phyloP scores from a whole-genome alignment of 2,113 vertebrate species.

The Indicator maculatus region DNA sequence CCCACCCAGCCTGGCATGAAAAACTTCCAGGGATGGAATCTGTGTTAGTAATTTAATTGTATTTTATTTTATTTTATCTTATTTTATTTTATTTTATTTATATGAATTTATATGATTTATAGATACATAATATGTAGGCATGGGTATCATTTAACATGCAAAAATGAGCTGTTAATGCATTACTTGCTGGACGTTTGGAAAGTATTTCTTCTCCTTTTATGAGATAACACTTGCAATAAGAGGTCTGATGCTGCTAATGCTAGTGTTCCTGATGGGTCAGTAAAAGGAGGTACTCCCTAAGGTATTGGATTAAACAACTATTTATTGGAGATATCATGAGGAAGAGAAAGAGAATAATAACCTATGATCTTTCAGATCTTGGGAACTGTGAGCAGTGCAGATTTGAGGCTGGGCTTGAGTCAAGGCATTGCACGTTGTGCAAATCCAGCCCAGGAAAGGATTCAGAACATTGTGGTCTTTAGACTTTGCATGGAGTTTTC shows the following conservation, averaged over 20 bases:
- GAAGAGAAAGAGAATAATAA: not conserved
- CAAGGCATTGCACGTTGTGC: fast-evolving
- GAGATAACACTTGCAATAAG: not conserved
- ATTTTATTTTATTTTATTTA: not conserved
- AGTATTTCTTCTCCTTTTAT: not conserved
- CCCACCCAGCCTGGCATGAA: no score
- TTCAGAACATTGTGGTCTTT: not conserved
- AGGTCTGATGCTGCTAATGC: not conserved
- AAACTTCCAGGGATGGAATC: no score
- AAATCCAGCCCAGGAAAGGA: not conserved
- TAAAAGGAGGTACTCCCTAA: not conserved
- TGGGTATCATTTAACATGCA: not conserved
- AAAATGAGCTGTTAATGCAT: not conserved
- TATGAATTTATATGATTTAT: not conserved
- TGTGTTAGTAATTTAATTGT: not conserved
- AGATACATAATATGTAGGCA: not conserved
- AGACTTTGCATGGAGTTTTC: not conserved
- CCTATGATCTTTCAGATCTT: no score
- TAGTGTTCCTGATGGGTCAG: not conserved
- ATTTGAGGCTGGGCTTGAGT: not conserved
- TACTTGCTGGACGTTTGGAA: not conserved
- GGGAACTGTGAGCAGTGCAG: not conserved
- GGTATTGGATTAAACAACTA: not conserved
- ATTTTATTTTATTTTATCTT: no score
- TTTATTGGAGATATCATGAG: not conserved